phyloP scores from a whole-genome alignment of 2,888 invertebrate genomes.

The Chaitophorus viminalis region DNA sequence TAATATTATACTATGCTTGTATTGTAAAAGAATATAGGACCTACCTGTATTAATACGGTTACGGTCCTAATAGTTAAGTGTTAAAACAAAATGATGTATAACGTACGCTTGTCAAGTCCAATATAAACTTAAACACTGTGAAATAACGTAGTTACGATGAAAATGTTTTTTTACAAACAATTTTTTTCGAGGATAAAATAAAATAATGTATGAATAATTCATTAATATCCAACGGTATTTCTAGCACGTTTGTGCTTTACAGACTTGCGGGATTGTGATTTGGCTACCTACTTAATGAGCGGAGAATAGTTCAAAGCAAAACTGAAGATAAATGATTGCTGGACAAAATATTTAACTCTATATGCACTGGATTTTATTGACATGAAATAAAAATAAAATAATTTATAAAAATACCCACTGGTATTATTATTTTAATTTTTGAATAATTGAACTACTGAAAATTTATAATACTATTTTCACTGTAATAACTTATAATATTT shows the following conservation, averaged over 20 bases:
- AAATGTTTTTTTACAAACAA: not conserved
- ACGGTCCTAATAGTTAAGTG: too few species aligned
- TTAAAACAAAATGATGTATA: too few species aligned
- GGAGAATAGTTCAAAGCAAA: not conserved
- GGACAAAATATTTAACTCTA: not conserved
- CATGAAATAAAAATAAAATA: too few species aligned
- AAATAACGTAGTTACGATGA: not conserved
- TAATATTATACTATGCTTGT: not conserved
- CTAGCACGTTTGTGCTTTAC: not conserved
- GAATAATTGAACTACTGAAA: too few species aligned
- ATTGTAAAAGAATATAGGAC: not conserved
- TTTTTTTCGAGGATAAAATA: not conserved
- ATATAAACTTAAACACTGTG: not conserved
- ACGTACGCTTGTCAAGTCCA: too few species aligned
- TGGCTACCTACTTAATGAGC: not conserved
- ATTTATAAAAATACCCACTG: too few species aligned
- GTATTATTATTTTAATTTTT: too few species aligned
- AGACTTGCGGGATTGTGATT: not conserved
- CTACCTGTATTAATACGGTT: not conserved
- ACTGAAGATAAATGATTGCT: not conserved
- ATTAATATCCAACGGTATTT: not conserved
- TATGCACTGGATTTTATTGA: not conserved
- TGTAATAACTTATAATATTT: not conserved
- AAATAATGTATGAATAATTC: constrained; percentile 1
- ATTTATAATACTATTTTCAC: not conserved